These are phyloP conservation scores for Rhorus exstirpatorius DNA, from an alignment of 2,888 invertebrate genomes.

Conservation along the genomic window DNA sequence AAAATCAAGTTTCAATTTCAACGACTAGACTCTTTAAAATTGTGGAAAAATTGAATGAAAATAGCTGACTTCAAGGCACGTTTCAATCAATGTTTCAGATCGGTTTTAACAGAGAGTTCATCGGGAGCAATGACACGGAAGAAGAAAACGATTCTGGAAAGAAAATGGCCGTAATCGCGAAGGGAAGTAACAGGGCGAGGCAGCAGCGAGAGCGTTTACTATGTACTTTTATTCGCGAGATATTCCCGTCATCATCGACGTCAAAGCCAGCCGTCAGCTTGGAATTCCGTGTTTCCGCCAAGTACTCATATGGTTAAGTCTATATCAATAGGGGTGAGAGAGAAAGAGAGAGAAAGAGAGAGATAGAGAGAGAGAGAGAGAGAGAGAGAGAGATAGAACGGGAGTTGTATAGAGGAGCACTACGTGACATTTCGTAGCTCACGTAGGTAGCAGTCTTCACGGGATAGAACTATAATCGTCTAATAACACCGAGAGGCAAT, in stretches of 20 bases:
- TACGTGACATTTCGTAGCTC: constrained; percentile 55
- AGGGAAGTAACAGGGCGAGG: background rate
- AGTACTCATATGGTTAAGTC: background rate
- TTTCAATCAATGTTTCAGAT: constrained; percentile 13
- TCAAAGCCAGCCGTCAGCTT: constrained; percentile 22
- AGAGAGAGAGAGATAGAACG: no score
- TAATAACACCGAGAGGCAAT: constrained; percentile 67
- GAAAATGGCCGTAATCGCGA: constrained; percentile 5
- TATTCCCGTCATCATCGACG: constrained; percentile 12
- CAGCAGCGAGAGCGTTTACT: constrained; percentile 3
- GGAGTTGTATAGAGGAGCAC: background rate
- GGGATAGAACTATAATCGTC: constrained; percentile 68
- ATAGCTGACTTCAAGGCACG: no score
- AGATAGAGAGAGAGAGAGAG: no score
- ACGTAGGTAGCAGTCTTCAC: constrained; percentile 35
- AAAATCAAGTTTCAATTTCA: no score
- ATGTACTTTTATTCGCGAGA: constrained; percentile 37
- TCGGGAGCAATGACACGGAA: constrained; percentile 16
- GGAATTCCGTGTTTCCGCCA: constrained; percentile 47
- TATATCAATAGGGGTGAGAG: constrained; percentile 1
- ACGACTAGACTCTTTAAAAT: no score
- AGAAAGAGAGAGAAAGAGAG: constrained; percentile 14
- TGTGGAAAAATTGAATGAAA: no score
- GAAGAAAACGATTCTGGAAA: background rate
- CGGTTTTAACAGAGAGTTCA: background rate